Percentiles rank a stretch among this genome's conserved stretches.
These are phyloP conservation scores for Calvadosia cruxmelitensis DNA, from an alignment of 30 jellyfish, hydroid and myxozoan species.

Conservation along the genomic window DNA sequence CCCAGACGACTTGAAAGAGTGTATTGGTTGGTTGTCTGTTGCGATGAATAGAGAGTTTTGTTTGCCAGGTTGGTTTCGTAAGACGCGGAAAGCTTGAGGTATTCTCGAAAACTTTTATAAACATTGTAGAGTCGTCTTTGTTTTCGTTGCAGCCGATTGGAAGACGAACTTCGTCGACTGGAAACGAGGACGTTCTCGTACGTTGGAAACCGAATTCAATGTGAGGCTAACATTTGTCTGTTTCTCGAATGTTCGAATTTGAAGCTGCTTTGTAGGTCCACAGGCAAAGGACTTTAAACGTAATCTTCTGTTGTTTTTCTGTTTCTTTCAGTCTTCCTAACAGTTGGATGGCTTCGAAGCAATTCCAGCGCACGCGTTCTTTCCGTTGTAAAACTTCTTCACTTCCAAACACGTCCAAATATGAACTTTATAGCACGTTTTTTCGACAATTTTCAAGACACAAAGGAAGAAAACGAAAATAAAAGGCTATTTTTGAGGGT, in stretches of 20 bases:
- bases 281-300: neutral
- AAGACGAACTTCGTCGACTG: neutral
- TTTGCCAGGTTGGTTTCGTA: too few species aligned
- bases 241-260: neutral
- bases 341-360: neutral
- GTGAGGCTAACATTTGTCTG: neutral
- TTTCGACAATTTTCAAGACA: neutral
- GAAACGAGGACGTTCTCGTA: neutral
- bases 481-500: too few species aligned
- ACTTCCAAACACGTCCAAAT: neutral
- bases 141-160: neutral
- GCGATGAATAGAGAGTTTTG: too few species aligned
- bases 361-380: neutral
- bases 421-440: neutral
- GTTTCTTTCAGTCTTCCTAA: neutral
- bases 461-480: neutral
- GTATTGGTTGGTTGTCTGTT: too few species aligned
- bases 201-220: neutral
- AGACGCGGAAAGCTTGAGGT: too few species aligned
- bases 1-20: neutral
- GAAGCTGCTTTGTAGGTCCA: neutral
- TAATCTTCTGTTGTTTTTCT: neutral
- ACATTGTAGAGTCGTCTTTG: neutral
- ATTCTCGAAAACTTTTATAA: too few species aligned
- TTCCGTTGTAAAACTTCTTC: neutral